Base-by-base conservation (phyloP, 30 jellyfish, hydroid and myxozoan species). In the Pseudorhiza aurosa region DNA sequence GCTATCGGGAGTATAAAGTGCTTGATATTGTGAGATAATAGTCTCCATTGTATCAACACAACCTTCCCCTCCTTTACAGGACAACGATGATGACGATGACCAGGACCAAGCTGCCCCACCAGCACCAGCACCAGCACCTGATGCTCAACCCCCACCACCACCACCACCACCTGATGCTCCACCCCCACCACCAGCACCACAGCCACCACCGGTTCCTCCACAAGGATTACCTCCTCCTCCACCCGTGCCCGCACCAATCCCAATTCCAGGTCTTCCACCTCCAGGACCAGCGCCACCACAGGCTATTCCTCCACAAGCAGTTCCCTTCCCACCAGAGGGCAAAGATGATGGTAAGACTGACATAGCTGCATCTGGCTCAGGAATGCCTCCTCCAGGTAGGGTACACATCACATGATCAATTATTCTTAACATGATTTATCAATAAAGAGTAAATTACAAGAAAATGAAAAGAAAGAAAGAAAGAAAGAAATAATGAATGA, bases 301-400 rank as follows among this genome's bases (percentile, higher is more conserved):
- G 14, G 63, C 77, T 14, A 55, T 18, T 12, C 65, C 21, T 43
- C 96, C 91, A 65, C 93, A 93, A 49, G 88, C 87, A 36, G 87
- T 84, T 4, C 88, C 93, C 26, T 83, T 85, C 18, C 96, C 96
- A 58, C 70, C 55, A 45, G 94, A 70, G 29, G 96, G 94, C 0
- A 80, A 65, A 65, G 83, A 80, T 47, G 91, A 77, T 40, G 88
- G 88, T 1, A 77, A 77, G 32, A 29, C 29, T 18, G 88, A 77
- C 43, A 50, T 47, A 72, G 71, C 85, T 27, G 88, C 70, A 45
- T 77, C 88, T 6, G 88, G 87, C 19, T 74, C 87, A 27, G 87
- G 87, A 32, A 27, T 58, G 22, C 49, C 87, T 9, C 77, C 76
- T 33, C 77, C 67, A 74, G 87, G 76, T 58, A 53, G 36, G 62